Evolutionary conservation across 92 coral and sea anemone genomes (phyloP).

Genomic region (Phenganax stokvisi): DNA sequence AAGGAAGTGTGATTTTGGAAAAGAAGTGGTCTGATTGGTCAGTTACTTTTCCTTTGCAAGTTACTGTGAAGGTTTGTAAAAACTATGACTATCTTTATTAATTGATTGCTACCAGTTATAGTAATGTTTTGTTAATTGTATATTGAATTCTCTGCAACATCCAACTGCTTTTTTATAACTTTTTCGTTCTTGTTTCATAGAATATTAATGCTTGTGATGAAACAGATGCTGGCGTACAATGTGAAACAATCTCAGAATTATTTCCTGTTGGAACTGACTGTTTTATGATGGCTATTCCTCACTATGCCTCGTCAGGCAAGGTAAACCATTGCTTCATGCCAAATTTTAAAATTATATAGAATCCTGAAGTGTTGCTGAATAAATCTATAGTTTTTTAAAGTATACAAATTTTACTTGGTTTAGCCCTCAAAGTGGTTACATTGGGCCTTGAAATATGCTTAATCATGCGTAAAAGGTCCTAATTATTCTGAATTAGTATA

Average conservation of each 20-base stretch:
- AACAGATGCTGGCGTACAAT: slow-evolving; percentile 39
- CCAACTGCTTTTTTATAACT: too few relatives aligned
- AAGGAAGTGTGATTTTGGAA: slow-evolving; percentile 85
- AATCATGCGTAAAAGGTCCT: neutral
- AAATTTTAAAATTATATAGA: too few relatives aligned
- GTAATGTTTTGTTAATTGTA: too few relatives aligned
- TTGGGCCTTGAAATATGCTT: too few relatives aligned
- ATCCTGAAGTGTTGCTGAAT: neutral
- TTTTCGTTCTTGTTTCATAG: slow-evolving; percentile 33
- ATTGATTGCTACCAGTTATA: too few relatives aligned
- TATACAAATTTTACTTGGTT: neutral
- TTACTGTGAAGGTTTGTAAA: slow-evolving; percentile 67
- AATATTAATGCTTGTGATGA: slow-evolving; percentile 67
- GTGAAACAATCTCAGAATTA: slow-evolving; percentile 57
- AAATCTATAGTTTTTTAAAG: neutral
- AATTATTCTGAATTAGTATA: neutral
- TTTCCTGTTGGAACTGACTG: slow-evolving; percentile 79
- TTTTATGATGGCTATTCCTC: slow-evolving; percentile 88
- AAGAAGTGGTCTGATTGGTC: slow-evolving; percentile 84
- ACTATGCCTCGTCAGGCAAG: slow-evolving; percentile 84
- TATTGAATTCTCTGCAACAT: too few relatives aligned
- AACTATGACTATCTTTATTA: too few relatives aligned
- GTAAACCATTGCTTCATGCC: slow-evolving; percentile 2
- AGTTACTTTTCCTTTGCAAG: slow-evolving; percentile 61
- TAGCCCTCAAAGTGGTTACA: too few relatives aligned